phyloP scores from a whole-genome alignment of 2,888 invertebrate species.

The Polymixis flavicincta region DNA sequence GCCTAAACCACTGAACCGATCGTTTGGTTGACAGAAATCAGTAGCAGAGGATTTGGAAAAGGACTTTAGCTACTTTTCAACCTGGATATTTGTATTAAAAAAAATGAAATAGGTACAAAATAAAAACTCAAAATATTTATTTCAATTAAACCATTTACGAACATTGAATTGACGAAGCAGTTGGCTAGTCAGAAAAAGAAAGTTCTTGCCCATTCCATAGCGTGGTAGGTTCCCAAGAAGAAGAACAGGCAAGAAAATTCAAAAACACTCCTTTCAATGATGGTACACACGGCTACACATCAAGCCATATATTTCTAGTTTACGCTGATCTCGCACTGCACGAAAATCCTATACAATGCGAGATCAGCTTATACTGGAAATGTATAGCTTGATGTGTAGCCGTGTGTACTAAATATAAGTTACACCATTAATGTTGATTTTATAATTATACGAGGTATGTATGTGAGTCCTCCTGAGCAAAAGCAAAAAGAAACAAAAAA shows the following conservation, averaged over 20 bases:
- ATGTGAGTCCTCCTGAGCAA: neutral
- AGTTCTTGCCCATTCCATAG: neutral
- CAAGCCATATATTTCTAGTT: too few relatives aligned
- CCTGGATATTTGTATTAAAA: neutral
- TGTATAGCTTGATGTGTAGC: too few relatives aligned
- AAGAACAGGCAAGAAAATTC: neutral
- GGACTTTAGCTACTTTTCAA: neutral
- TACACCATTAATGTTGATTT: neutral
- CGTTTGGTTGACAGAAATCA: neutral
- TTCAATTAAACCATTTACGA: neutral
- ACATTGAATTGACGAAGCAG: neutral
- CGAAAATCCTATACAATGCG: too few relatives aligned
- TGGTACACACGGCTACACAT: too few relatives aligned
- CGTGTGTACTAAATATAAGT: neutral
- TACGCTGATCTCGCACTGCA: too few relatives aligned
- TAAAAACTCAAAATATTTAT: neutral
- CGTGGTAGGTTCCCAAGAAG: neutral
- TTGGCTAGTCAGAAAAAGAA: neutral
- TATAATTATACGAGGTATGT: neutral
- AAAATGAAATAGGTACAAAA: neutral
- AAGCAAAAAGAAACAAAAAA: too few relatives aligned
- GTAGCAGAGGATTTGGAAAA: neutral
- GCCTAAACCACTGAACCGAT: neutral
- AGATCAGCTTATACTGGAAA: too few relatives aligned
- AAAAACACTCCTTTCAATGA: neutral